These are phyloP conservation scores for Chelonia mydas DNA, from an alignment of 2,797 vertebrate genomes.

Conservation along the genomic window DNA sequence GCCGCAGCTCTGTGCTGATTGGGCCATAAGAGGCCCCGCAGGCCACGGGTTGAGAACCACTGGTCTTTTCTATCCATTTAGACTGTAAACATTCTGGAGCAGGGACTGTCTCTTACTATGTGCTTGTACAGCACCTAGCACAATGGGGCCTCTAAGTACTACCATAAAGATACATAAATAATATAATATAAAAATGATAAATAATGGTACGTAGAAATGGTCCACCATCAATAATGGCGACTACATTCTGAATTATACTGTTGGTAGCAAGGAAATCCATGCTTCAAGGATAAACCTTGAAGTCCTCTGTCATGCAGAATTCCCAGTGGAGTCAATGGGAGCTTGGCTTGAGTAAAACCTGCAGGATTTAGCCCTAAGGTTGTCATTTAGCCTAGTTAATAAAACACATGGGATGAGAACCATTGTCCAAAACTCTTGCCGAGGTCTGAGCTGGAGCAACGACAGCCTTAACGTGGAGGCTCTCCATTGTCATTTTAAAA, in stretches of 20 bases:
- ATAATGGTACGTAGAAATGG: fast-evolving
- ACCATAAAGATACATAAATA: not conserved
- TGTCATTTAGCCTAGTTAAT: not conserved
- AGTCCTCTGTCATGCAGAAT: not conserved
- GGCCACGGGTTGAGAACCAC: too few species aligned
- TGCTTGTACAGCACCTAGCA: not conserved
- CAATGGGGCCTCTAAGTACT: not conserved
- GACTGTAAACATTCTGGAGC: not conserved
- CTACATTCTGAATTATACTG: not conserved
- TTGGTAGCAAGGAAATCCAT: not conserved
- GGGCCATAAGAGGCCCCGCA: too few species aligned
- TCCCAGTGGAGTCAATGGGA: not conserved
- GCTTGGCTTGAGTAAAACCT: not conserved
- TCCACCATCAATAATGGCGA: not conserved
- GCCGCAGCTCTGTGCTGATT: too few species aligned
- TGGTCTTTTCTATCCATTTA: not conserved
- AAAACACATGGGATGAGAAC: not conserved
- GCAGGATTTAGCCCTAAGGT: not conserved
- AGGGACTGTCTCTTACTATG: not conserved
- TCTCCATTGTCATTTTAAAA: not conserved
- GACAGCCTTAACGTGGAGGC: not conserved
- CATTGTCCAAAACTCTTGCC: not conserved
- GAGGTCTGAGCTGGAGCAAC: not conserved
- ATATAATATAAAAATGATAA: not conserved
- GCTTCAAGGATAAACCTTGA: not conserved